Conservation (phyloP, 2,797 vertebrate species). For the Molossus molossus region DNA sequence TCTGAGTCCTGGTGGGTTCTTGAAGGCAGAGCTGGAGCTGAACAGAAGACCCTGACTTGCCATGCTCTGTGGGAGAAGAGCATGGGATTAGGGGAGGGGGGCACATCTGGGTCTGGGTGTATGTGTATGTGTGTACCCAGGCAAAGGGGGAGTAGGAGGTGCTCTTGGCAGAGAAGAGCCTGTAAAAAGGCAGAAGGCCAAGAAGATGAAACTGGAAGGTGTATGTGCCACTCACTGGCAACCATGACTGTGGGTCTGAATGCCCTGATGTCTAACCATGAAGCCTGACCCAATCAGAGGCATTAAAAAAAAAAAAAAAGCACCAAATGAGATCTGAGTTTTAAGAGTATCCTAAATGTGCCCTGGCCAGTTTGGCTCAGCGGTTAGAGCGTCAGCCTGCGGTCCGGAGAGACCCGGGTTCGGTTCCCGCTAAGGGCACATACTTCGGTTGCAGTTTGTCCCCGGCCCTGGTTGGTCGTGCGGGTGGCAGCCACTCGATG, state of each 20-base stretch:
- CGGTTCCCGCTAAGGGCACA: no score
- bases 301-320: conserved; percentile 48
- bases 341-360: not conserved
- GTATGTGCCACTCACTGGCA: not conserved
- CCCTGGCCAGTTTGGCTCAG: no score
- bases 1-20: not conserved
- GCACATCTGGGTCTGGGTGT: not conserved
- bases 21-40: not conserved
- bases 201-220: not conserved
- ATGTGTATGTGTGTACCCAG: not conserved
- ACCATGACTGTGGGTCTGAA: not conserved
- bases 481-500: no score
- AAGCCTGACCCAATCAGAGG: not conserved
- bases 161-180: conserved; percentile 22
- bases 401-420: no score
- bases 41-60: not conserved
- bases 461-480: no score
- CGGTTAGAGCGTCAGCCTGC: no score
- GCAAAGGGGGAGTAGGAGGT: not conserved
- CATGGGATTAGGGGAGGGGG: not conserved
- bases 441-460: no score
- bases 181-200: not conserved
- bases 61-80: not conserved
- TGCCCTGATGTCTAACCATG: not conserved
- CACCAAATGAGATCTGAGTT: not conserved